Base-by-base conservation (phyloP, 2,888 invertebrate genomes). In the Drosophila macrospina region DNA sequence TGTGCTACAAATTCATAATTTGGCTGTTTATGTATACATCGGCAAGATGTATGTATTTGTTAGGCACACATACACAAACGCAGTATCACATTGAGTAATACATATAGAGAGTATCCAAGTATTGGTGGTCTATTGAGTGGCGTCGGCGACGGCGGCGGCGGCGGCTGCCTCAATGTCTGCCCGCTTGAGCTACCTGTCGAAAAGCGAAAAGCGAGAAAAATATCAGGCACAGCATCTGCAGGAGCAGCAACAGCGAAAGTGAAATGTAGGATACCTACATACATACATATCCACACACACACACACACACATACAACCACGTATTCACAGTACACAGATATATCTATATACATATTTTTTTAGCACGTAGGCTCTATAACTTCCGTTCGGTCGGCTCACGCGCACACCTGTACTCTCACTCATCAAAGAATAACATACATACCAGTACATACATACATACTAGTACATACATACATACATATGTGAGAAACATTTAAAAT, bases 1-100 rank as follows among this genome's bases (percentile, higher is more conserved):
- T 80, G 79, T 86, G 80, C 85, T 84, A 84, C 82, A 80, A 86
- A 89, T 88, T 88, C 85, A 88, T 88, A 89, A 88, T 87, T 87
- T 61, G 70, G 62, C 72, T 83, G 88, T 86, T 83, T 87, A 78
- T 78, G 75, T 73, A 76, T 65, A 62, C 61, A 51, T 59, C 52
- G 50, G 42, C 51, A 47, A 59, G 52, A 24, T 60, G 39, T 51
- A 51, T 57, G 37, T 41, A 36, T 30, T 61, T 68, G 68, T 67
- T 41, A 45, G 51, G 28, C 59, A 52, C 36, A 56, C 69, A 60
- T 36, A 51, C 28, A 45, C 28, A 45, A 15, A 59, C n/a, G n/a
- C 20, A 50, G 6, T 7, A 20, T 20, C 20, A 20, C 20, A 20
- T 20, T 20, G 20, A 20, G 20, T 20, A 13, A 63, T 42, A 68